A percentile compares a stretch with the other conserved stretches of the same genome.
Evolutionary conservation across 2,888 invertebrate species (phyloP).

Genomic region (Pterostichus niger): DNA sequence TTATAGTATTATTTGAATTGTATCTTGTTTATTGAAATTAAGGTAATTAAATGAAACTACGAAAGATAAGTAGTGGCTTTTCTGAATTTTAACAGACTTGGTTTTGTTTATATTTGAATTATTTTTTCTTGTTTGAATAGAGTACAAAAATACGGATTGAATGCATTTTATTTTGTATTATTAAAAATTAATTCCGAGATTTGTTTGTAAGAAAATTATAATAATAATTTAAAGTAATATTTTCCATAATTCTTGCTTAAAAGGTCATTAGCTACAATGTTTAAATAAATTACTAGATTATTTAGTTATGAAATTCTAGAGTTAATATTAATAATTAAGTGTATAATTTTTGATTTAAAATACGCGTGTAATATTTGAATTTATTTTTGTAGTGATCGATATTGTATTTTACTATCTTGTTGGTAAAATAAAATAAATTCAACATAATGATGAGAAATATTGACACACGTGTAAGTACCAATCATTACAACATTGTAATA

Average conservation of each 20-base stretch:
- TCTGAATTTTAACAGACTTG: background rate
- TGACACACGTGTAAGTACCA: constrained; percentile 35
- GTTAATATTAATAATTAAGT: background rate
- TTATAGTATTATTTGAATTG: constrained; percentile 35
- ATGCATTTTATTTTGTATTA: constrained; percentile 24
- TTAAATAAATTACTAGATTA: constrained; percentile 41
- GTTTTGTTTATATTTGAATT: background rate
- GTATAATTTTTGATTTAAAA: constrained; percentile 15
- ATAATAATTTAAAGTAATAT: constrained; percentile 24
- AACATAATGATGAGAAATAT: background rate
- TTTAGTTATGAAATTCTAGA: constrained; percentile 37
- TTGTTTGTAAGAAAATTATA: background rate
- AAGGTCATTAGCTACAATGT: constrained; percentile 19
- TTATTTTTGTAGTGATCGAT: constrained; percentile 41
- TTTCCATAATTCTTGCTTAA: constrained; percentile 27
- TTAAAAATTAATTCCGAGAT: constrained; percentile 7
- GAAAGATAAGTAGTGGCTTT: constrained; percentile 16
- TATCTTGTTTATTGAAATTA: constrained; percentile 31
- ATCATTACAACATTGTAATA: constrained; percentile 22
- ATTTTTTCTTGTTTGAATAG: background rate
- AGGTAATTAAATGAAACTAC: constrained; percentile 18
- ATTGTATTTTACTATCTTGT: constrained; percentile 39
- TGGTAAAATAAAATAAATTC: constrained; percentile 27
- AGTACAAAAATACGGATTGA: constrained; percentile 26
- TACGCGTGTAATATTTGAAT: constrained; percentile 34